Evolutionary conservation across 2,797 vertebrate genomes (phyloP).

Genomic region (Enteromius anoplus): DNA sequence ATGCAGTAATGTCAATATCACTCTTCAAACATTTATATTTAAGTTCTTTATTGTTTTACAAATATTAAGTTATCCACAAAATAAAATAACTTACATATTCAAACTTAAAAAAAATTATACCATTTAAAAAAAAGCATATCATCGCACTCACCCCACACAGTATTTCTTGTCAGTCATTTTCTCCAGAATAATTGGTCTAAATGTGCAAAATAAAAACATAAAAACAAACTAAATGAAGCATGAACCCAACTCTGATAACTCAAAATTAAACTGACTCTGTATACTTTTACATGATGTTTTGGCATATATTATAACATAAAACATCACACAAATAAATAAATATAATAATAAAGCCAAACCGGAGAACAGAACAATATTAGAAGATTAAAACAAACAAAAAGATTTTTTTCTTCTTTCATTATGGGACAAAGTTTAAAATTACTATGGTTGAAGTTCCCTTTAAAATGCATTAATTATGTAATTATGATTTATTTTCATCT

Average conservation of each 20-base stretch:
- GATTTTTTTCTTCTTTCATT: conserved; percentile 21
- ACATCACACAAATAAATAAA: conserved; percentile 48
- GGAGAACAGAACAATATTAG: neutral
- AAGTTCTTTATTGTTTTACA: conserved; percentile 80
- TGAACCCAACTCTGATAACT: conserved; percentile 10
- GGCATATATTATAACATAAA: conserved; percentile 31
- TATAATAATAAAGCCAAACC: conserved; percentile 26
- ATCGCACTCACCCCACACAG: conserved; percentile 71
- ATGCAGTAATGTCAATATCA: conserved; percentile 60
- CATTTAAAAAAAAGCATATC: conserved; percentile 75
- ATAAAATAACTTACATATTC: conserved; percentile 84
- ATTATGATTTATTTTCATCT: conserved; percentile 11
- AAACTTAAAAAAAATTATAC: conserved; percentile 80
- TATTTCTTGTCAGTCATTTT: conserved; percentile 55
- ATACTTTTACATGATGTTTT: conserved; percentile 14
- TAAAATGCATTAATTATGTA: neutral
- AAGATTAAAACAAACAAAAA: neutral
- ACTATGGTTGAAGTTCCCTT: conserved; percentile 11
- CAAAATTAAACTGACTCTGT: neutral
- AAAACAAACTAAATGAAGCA: conserved; percentile 42
- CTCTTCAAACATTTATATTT: conserved; percentile 70
- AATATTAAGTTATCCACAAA: conserved; percentile 87
- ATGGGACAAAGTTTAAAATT: neutral
- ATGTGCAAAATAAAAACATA: conserved; percentile 71
- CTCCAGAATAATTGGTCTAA: conserved; percentile 70